Evolutionary conservation across 1,140 invertebrate species (phyloP), one percentile per base, ranked within the genome.

Genomic region (Acromyrmex echinatior): DNA sequence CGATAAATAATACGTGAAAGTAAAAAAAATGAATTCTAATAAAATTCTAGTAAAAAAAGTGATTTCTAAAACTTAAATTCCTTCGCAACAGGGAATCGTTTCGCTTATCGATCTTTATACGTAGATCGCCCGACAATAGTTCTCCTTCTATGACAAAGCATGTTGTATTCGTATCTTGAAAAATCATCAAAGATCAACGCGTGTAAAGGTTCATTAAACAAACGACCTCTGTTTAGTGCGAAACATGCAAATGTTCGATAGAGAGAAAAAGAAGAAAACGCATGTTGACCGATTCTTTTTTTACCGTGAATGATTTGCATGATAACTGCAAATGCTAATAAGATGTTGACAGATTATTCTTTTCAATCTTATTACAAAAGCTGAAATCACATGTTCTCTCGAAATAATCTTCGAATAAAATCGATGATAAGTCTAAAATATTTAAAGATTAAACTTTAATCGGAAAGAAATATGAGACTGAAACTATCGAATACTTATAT

Each of bases 131-230:
- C n/a, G 7, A 45, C 3, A 62, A 35, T 4, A 16, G 7, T 76
- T 78, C 21, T 16, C 45, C 2, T 12, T 58, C 3, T 35, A 12
- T n/a, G 53, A 35, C 31, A 4, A 78, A 35, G 31, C 31, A 35
- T 35, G 5, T 45, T 5, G 18, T 10, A 28, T 63, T 62, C 35
- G 7, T 77, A 12, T 62, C 31, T 39, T 14, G 16, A 16, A 78
- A 63, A 63, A 18, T 78, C 21, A 77, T 62, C 56, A 77, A 60
- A 14, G 0, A 62, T 77, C 16, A 77, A 7, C 21, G 4, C 14
- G 16, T 35, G 0, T 31, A 31, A 78, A 45, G 39, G 21, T 45
- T 28, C 9, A 9, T 28, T 63, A 45, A 63, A 18, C 14, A 31
- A 60, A 35, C 9, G n/a, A 56, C 49, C 4, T 56, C 3, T 12